Conservation (phyloP, 1,140 invertebrate species). For the Diabrotica virgifera region DNA sequence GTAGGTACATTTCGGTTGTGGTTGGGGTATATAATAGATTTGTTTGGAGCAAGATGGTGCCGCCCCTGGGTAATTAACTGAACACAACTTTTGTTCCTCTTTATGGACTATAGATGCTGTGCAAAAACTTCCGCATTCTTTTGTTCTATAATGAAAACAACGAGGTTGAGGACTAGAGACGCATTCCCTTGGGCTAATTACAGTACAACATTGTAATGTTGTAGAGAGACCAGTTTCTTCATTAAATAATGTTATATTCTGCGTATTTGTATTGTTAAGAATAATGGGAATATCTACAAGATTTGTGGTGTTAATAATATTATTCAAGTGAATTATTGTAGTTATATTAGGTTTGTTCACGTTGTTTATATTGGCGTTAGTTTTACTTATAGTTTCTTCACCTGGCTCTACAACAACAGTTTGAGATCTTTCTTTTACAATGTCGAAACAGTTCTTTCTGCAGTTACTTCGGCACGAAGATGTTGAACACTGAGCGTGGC, state of each 20-base stretch:
- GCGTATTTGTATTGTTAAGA: slow-evolving; percentile 41
- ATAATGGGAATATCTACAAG: slow-evolving; percentile 42
- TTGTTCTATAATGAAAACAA: slow-evolving; percentile 41
- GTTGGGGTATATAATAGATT: slow-evolving; percentile 42
- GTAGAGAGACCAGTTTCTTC: not conserved
- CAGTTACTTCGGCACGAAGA: slow-evolving; percentile 32
- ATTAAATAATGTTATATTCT: slow-evolving; percentile 38
- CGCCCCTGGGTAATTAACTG: slow-evolving; percentile 19
- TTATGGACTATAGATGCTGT: slow-evolving; percentile 38
- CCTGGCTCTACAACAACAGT: not conserved
- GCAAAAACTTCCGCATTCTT: slow-evolving; percentile 41
- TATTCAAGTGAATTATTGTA: slow-evolving; percentile 44
- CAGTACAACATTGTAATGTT: slow-evolving; percentile 23
- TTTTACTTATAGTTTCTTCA: not conserved
- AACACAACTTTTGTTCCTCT: slow-evolving; percentile 38
- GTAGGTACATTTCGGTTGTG: slow-evolving; percentile 41
- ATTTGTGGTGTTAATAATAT: slow-evolving; percentile 44
- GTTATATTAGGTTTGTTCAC: slow-evolving; percentile 39
- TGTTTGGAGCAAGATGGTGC: slow-evolving; percentile 8
- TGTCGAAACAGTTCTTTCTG: slow-evolving; percentile 32
- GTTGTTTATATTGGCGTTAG: slow-evolving; percentile 18
- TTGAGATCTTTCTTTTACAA: slow-evolving; percentile 6
- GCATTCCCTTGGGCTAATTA: slow-evolving; percentile 41
- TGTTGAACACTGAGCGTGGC: slow-evolving; percentile 33
- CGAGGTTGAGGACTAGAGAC: slow-evolving; percentile 16